Percentiles rank a stretch among this genome's conserved stretches.
Conservation (phyloP, 2,888 invertebrate genomes). For the Leptinotarsa peninsularis region DNA sequence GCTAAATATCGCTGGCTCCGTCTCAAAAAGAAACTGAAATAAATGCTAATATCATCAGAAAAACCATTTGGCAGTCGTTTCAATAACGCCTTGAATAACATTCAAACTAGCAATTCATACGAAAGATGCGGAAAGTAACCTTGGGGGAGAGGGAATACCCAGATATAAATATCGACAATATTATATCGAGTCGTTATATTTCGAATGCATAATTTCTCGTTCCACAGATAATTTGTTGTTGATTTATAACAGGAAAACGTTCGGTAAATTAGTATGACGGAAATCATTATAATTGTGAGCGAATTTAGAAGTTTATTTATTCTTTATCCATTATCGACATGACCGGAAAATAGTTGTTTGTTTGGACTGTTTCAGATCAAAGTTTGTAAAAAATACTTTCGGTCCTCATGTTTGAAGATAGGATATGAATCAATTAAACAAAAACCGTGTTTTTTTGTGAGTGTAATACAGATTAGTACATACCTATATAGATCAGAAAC, state of each 20-base stretch:
- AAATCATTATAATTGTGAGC: not conserved
- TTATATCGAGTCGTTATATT: not conserved
- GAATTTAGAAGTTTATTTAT: not conserved
- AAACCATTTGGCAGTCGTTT: slow-evolving; percentile 22
- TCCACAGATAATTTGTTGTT: not conserved
- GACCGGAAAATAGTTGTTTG: not conserved
- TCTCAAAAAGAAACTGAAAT: not conserved
- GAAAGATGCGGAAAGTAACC: not conserved
- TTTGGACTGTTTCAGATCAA: not conserved
- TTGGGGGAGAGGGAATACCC: slow-evolving; percentile 23
- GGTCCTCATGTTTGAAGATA: no score
- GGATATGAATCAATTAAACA: no score
- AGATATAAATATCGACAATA: slow-evolving; percentile 2
- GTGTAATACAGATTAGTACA: no score
- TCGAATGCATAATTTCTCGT: slow-evolving; percentile 2
- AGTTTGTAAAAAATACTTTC: no score
- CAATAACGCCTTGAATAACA: not conserved
- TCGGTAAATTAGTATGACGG: not conserved
- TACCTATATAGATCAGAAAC: no score
- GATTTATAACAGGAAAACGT: not conserved
- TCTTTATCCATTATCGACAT: not conserved
- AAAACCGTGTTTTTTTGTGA: no score
- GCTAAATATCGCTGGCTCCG: not conserved
- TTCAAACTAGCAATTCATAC: slow-evolving; percentile 8
- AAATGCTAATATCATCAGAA: slow-evolving; percentile 12